Base-by-base conservation (phyloP, 2,797 vertebrate species). In the Chrysocyon brachyurus region DNA sequence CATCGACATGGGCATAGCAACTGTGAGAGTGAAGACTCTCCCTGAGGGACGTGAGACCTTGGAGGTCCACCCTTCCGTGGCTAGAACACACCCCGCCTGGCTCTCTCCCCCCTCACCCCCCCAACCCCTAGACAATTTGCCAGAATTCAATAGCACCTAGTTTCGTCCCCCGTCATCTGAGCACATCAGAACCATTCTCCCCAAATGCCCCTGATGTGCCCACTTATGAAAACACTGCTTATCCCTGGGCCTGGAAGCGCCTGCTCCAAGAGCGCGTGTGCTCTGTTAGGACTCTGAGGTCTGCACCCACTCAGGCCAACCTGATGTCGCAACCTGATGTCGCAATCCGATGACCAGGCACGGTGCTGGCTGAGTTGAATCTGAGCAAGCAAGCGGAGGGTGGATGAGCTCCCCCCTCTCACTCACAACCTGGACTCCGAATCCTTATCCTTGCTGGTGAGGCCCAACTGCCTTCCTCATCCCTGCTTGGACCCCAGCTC, bases 211-310 rank as follows among this genome's bases (percentile, higher is more conserved):
- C 33, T 17, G 21, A 84, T 87, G 52, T 78, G n/a, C 72, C 94
- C 24, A 21, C 57, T 96, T 86, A 64, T 17, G 54, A 78, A 94
- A 96, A 84, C 75, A 46, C 70, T 54, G 33, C 79, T 84, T 78
- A 22, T 68, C 66, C 6, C 0, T 5, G 83, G 56, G 72, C 22
- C 40, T 89, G 87, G 93, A 87, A 52, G 72, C 64, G 52, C 94
- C 91, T 88, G 63, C 59, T 86, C 21, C 0, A 64, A 87, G 57
- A 79, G 57, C 8, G 21, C 68, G 16, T 91, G 81, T 68, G 49
- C 79, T 61, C 49, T 9, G 26, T 24, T 11, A 6, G 91, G 88
- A 96, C 72, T 61, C 40, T 33, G 52, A 81, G 84, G 49, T 78
- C 90, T 73, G 70, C 31, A 28, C 75, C 93, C 90, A 16, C 22